Evolutionary conservation across 2,888 invertebrate species (phyloP).

Genomic region (Drosophila mayaguana): DNA sequence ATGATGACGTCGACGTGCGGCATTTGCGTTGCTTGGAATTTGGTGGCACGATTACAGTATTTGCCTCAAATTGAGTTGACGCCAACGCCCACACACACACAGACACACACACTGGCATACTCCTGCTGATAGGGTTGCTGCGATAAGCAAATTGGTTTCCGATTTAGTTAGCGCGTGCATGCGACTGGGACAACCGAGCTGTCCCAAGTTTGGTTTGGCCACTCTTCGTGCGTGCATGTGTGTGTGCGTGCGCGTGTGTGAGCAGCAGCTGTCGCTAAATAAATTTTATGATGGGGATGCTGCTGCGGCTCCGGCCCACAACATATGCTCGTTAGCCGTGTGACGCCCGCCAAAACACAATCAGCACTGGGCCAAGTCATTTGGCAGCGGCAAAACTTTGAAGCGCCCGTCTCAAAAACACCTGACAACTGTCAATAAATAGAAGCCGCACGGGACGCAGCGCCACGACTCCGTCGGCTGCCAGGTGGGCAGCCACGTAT

Average conservation of each 20-base stretch:
- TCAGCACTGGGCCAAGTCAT: slow-evolving; percentile 2
- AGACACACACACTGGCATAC: slow-evolving; percentile 1
- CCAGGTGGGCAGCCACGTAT: background rate
- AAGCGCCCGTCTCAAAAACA: slow-evolving; percentile 45
- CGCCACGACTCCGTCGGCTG: no score
- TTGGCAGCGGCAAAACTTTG: slow-evolving; percentile 37
- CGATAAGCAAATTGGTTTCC: slow-evolving; percentile 74
- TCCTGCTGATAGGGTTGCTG: slow-evolving; percentile 24
- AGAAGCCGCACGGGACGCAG: slow-evolving; percentile 15
- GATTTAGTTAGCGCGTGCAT: slow-evolving; percentile 58
- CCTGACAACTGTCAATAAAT: slow-evolving; percentile 60
- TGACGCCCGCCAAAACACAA: slow-evolving; percentile 16
- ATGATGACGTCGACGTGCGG: slow-evolving; percentile 31
- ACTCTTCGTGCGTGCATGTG: background rate
- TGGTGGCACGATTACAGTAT: slow-evolving; percentile 38
- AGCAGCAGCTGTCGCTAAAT: slow-evolving; percentile 52
- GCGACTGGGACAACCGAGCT: slow-evolving; percentile 36
- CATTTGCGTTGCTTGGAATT: slow-evolving; percentile 17
- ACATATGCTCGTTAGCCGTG: slow-evolving; percentile 36
- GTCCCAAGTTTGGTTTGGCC: background rate
- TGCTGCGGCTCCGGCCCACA: slow-evolving; percentile 10
- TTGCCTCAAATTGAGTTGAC: slow-evolving; percentile 50
- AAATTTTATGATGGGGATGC: slow-evolving; percentile 42
- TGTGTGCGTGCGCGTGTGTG: background rate
- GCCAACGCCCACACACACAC: slow-evolving; percentile 14